A percentile compares a stretch with the other conserved stretches of the same genome.
phyloP scores from a whole-genome alignment of 2,888 invertebrate species.

The Caenorhabditis imperialis region DNA sequence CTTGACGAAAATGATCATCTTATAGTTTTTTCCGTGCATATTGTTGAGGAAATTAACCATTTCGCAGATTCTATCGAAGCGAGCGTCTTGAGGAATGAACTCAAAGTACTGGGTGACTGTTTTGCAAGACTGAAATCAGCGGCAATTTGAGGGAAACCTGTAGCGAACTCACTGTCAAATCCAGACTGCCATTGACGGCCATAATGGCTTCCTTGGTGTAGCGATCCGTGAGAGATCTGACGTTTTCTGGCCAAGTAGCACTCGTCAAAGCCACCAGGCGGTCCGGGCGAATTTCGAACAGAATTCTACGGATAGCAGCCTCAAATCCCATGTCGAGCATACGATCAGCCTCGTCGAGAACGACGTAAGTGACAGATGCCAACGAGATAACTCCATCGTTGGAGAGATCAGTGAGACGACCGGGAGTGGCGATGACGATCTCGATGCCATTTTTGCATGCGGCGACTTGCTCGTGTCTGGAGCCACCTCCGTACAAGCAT shows the following conservation, averaged over 20 bases:
- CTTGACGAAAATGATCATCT: constrained; percentile 91
- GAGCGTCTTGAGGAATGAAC: constrained; percentile 82
- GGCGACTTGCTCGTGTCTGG: constrained; percentile 86
- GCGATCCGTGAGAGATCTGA: constrained; percentile 87
- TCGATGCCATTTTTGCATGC: constrained; percentile 87
- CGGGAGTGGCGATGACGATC: constrained; percentile 94
- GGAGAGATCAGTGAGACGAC: constrained; percentile 91
- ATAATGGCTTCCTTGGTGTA: constrained; percentile 93
- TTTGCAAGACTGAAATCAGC: constrained; percentile 86
- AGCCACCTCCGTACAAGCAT: constrained; percentile 93
- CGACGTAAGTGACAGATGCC: constrained; percentile 79
- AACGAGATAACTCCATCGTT: constrained; percentile 80
- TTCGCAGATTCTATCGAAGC: constrained; percentile 49
- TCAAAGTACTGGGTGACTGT: constrained; percentile 88
- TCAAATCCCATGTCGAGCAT: constrained; percentile 83
- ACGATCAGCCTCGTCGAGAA: constrained; percentile 87
- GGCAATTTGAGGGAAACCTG: no score
- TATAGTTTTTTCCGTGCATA: constrained; percentile 85
- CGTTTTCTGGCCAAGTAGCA: constrained; percentile 94
- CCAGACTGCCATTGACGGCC: constrained; percentile 88
- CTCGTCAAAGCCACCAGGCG: constrained; percentile 96
- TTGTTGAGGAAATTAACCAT: constrained; percentile 80
- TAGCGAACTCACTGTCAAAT: constrained; percentile 83
- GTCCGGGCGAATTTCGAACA: constrained; percentile 88
- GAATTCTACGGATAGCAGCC: constrained; percentile 84